Evolutionary conservation across 2,888 invertebrate species (phyloP).

Genomic region (Hirtodrosophila cameraria): DNA sequence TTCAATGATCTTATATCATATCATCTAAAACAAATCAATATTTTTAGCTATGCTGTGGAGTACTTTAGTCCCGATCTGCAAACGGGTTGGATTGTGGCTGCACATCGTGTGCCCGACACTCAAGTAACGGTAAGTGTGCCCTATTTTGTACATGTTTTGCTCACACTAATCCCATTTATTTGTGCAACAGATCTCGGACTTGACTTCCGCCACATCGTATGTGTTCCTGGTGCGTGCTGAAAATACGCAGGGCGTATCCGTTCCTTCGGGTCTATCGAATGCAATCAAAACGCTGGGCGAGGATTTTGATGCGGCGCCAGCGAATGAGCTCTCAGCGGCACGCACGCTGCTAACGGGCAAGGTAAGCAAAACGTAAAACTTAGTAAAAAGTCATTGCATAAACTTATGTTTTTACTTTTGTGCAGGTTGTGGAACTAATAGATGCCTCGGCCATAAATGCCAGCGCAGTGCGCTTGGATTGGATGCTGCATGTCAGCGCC

Average conservation of each 20-base stretch:
- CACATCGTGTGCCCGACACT: constrained; percentile 88
- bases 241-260: constrained; percentile 93
- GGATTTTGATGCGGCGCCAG: constrained; percentile 82
- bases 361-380: constrained; percentile 62
- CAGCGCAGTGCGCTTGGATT: constrained; percentile 85
- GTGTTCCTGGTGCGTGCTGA: constrained; percentile 94
- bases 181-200: constrained; percentile 85
- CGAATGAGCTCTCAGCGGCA: constrained; percentile 83
- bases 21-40: neutral
- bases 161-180: neutral
- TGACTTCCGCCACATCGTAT: constrained; percentile 92
- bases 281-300: constrained; percentile 87
- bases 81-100: constrained; percentile 90
- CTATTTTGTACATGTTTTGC: neutral
- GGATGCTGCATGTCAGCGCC: constrained; percentile 84
- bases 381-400: neutral
- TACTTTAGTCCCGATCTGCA: constrained; percentile 91
- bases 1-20: neutral
- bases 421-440: constrained; percentile 89
- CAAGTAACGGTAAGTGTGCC: constrained; percentile 87
- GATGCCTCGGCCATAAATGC: constrained; percentile 86
- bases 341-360: constrained; percentile 83
- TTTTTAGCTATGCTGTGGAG: constrained; percentile 89
- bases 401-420: constrained; percentile 6
- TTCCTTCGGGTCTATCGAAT: constrained; percentile 91